Conservation (phyloP, 1,140 invertebrate species). For the Euwallacea fornicatus region DNA sequence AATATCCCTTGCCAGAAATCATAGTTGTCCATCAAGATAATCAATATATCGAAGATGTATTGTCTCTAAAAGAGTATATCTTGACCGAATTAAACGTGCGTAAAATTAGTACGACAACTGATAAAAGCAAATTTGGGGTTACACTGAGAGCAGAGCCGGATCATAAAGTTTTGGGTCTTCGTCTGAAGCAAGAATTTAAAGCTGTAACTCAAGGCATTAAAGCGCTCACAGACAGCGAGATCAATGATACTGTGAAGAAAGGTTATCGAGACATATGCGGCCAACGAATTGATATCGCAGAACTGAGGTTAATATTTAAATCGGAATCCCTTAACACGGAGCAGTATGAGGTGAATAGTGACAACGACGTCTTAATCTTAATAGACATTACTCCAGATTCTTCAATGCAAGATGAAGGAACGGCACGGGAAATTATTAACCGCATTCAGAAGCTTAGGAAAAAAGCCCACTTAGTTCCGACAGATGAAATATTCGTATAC, state of each 20-base stretch:
- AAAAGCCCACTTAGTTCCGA: conserved; percentile 89
- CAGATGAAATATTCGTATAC: conserved; percentile 86
- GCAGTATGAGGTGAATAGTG: conserved; percentile 77
- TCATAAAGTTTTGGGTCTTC: conserved; percentile 79
- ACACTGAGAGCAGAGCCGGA: conserved; percentile 92
- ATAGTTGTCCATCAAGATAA: conserved; percentile 90
- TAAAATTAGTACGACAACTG: conserved; percentile 82
- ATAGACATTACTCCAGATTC: conserved; percentile 82
- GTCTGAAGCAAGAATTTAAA: conserved; percentile 90
- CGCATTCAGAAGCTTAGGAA: conserved; percentile 97
- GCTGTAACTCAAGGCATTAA: conserved; percentile 81
- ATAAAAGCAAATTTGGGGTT: conserved; percentile 94
- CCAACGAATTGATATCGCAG: conserved; percentile 75
- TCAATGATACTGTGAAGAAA: conserved; percentile 74
- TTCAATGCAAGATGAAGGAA: conserved; percentile 88
- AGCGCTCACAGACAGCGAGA: conserved; percentile 74
- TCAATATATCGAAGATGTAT: conserved; percentile 78
- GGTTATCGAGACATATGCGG: conserved; percentile 75
- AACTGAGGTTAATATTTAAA: conserved; percentile 86
- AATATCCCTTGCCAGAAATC: conserved; percentile 95
- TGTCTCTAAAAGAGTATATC: conserved; percentile 83
- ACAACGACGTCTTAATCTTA: conserved; percentile 82
- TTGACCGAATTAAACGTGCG: conserved; percentile 93
- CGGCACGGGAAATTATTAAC: conserved; percentile 93
- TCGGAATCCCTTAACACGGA: conserved; percentile 57